phyloP scores from a whole-genome alignment of 2,888 invertebrate species.

The Aspidiotus destructor region DNA sequence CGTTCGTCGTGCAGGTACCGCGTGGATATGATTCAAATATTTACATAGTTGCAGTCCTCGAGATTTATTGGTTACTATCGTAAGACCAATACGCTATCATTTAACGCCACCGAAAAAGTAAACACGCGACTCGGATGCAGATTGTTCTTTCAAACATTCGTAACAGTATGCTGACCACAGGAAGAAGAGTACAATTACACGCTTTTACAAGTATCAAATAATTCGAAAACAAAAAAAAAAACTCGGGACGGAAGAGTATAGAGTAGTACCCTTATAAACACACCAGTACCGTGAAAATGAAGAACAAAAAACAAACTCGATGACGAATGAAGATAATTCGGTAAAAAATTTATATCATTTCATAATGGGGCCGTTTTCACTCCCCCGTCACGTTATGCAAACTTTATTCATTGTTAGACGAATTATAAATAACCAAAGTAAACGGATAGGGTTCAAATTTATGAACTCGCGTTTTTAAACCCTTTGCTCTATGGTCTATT shows the following conservation, averaged over 20 bases:
- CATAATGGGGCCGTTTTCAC: conserved; percentile 15
- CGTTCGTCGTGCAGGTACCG: too few species aligned
- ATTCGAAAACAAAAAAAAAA: conserved; percentile 17
- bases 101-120: background rate
- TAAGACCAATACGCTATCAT: too few species aligned
- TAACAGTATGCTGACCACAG: conserved; percentile 8
- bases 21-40: too few species aligned
- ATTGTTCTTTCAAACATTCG: background rate
- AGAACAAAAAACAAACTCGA: background rate
- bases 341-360: conserved; percentile 19
- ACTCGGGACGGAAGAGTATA: background rate
- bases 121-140: conserved; percentile 8
- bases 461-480: conserved; percentile 18
- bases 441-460: conserved; percentile 28
- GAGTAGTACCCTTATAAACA: background rate
- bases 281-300: too few species aligned
- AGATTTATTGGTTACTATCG: too few species aligned
- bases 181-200: background rate
- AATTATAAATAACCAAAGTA: conserved; percentile 30
- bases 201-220: conserved; percentile 17
- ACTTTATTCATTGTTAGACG: conserved; percentile 20
- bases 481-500: conserved; percentile 22
- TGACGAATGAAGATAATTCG: conserved; percentile 20
- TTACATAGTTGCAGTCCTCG: too few species aligned
- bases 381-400: conserved; percentile 20